Percentiles rank a stretch among this genome's conserved stretches.
Conservation (phyloP, 2,797 vertebrate species). For the Dallia pectoralis region DNA sequence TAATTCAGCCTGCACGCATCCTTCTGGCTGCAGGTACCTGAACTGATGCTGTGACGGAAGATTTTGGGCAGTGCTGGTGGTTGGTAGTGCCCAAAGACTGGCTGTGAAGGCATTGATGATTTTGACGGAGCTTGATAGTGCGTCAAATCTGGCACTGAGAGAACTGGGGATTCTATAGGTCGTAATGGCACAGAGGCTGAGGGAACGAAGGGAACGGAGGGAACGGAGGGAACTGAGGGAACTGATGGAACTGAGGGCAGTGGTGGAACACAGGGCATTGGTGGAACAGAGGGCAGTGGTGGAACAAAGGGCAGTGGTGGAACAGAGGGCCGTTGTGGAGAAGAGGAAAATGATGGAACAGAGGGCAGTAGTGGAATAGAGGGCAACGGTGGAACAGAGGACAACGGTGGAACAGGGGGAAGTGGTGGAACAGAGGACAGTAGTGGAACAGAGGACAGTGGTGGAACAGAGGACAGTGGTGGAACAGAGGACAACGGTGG, state of each 20-base stretch:
- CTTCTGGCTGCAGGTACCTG: slow-evolving; percentile 63
- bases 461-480: not conserved
- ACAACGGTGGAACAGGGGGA: not conserved
- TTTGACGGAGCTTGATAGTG: slow-evolving; percentile 13
- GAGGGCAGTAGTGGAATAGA: not conserved
- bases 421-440: not conserved
- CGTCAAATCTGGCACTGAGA: not conserved
- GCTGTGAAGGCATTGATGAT: slow-evolving; percentile 14
- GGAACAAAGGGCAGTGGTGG: not conserved
- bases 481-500: not conserved
- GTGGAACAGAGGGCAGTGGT: not conserved
- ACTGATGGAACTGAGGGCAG: not conserved
- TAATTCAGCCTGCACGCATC: slow-evolving; percentile 21
- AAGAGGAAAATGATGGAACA: not conserved
- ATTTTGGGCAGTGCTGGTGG: slow-evolving; percentile 76
- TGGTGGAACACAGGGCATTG: not conserved
- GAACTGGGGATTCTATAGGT: not conserved
- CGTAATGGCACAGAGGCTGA: not conserved
- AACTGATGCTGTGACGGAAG: slow-evolving; percentile 68
- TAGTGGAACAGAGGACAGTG: not conserved
- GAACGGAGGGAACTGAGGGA: slow-evolving; percentile 4
- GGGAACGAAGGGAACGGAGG: not conserved
- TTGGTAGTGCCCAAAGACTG: slow-evolving; percentile 43
- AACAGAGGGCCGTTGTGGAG: not conserved
- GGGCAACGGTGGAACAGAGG: not conserved